A percentile compares a stretch with the other conserved stretches of the same genome.
phyloP scores from a whole-genome alignment of 92 coral and sea anemone species.

The Siderastrea siderea region DNA sequence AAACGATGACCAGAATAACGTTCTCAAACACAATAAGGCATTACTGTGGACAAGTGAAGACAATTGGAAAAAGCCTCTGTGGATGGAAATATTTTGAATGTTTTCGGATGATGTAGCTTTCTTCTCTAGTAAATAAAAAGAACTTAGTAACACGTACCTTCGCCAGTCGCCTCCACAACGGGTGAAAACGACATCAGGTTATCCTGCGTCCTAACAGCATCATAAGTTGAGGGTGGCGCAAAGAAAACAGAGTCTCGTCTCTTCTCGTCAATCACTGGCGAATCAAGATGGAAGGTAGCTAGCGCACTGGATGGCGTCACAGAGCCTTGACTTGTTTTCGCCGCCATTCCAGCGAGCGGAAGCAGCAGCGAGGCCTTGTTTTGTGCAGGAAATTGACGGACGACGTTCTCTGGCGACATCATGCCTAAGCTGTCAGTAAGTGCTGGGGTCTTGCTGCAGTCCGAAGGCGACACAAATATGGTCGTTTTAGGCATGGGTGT shows the following conservation, averaged over 20 bases:
- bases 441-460: slow-evolving; percentile 25
- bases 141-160: neutral
- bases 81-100: neutral
- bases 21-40: too few relatives aligned
- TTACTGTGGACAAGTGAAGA: too few relatives aligned
- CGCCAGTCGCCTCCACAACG: slow-evolving; percentile 11
- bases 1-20: too few relatives aligned
- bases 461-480: slow-evolving; percentile 64
- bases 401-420: slow-evolving; percentile 39
- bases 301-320: slow-evolving; percentile 62
- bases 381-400: slow-evolving; percentile 33
- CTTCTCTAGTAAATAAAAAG: neutral
- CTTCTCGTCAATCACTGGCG: slow-evolving; percentile 35
- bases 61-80: neutral
- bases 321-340: neutral
- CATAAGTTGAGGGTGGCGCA: slow-evolving; percentile 47
- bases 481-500: slow-evolving; percentile 85
- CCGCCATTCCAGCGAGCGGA: slow-evolving; percentile 48
- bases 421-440: slow-evolving; percentile 24
- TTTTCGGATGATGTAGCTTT: too few relatives aligned
- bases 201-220: slow-evolving; percentile 26
- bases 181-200: slow-evolving; percentile 80
- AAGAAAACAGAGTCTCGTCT: slow-evolving; percentile 92
- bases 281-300: slow-evolving; percentile 49
- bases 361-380: slow-evolving; percentile 46